These are phyloP conservation scores for Coleophora flavipennella DNA, from an alignment of 2,888 invertebrate species.

Conservation along the genomic window DNA sequence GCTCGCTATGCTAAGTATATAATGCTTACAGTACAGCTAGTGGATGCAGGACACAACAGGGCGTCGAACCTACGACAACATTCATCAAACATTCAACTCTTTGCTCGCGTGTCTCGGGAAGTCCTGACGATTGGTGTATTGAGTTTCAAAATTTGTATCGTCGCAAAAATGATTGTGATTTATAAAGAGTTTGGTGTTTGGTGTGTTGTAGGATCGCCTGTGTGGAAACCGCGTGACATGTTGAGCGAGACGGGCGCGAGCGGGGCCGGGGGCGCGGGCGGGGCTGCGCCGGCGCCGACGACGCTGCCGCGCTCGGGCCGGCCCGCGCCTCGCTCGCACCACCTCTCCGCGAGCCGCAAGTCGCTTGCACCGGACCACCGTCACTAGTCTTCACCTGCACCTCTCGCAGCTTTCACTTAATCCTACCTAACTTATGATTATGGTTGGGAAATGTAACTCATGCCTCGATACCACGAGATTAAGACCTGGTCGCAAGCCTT, in stretches of 20 bases:
- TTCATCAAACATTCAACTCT: constrained; percentile 75
- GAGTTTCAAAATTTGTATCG: constrained; percentile 38
- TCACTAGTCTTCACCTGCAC: constrained; percentile 33
- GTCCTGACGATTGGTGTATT: constrained; percentile 46
- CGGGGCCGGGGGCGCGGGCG: constrained; percentile 20
- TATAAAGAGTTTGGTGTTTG: constrained; percentile 73
- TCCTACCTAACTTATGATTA: not conserved
- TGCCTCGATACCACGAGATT: too few relatives aligned
- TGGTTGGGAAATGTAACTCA: too few relatives aligned
- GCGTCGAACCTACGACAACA: constrained; percentile 47
- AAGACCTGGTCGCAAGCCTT: too few relatives aligned
- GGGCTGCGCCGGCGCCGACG: constrained; percentile 40
- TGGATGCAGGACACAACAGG: constrained; percentile 7
- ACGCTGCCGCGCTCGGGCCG: constrained; percentile 63
- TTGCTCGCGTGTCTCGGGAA: constrained; percentile 47
- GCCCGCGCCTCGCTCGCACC: constrained; percentile 55
- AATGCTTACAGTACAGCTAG: constrained; percentile 5
- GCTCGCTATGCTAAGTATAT: too few relatives aligned
- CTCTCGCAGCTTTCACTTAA: constrained; percentile 7
- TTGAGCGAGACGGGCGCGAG: constrained; percentile 68
- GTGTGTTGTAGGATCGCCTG: constrained; percentile 94
- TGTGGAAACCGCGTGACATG: constrained; percentile 98
- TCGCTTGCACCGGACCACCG: constrained; percentile 68
- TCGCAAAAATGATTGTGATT: constrained; percentile 27
- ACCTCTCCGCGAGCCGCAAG: constrained; percentile 69